Conservation (phyloP, 2,797 vertebrate species). For the Siniperca undulata region DNA sequence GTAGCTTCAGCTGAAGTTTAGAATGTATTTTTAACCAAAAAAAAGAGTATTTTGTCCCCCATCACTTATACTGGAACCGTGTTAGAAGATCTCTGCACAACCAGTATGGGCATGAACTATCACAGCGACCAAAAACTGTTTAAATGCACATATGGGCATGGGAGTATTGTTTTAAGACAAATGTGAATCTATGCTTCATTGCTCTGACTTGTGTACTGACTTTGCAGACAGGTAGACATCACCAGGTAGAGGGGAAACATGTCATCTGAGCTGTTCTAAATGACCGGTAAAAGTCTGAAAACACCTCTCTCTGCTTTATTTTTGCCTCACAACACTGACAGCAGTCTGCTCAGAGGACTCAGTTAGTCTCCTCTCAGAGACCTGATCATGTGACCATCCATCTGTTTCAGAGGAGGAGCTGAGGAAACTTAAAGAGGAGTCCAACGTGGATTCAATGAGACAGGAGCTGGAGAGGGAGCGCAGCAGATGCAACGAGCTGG, state of each 20-base stretch:
- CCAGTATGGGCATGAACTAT: neutral
- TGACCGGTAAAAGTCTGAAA: neutral
- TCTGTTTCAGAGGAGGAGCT: slow-evolving; percentile 93
- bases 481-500: slow-evolving; percentile 89
- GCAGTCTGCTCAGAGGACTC: neutral
- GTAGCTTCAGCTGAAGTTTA: no score
- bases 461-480: slow-evolving; percentile 96
- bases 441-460: slow-evolving; percentile 88
- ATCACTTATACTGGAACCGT: neutral
- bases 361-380: neutral
- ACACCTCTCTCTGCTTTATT: neutral
- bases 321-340: neutral
- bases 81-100: neutral
- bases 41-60: no score
- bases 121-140: neutral
- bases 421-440: slow-evolving; percentile 93
- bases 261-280: neutral
- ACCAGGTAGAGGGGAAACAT: neutral
- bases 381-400: neutral
- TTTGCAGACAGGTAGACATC: neutral
- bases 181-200: neutral
- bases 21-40: no score
- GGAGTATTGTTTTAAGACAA: neutral
- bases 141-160: neutral
- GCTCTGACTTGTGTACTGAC: neutral